A percentile compares a stretch with the other conserved stretches of the same genome.
phyloP scores from a whole-genome alignment of 1,140 invertebrate genomes.

The Periplaneta americana region DNA sequence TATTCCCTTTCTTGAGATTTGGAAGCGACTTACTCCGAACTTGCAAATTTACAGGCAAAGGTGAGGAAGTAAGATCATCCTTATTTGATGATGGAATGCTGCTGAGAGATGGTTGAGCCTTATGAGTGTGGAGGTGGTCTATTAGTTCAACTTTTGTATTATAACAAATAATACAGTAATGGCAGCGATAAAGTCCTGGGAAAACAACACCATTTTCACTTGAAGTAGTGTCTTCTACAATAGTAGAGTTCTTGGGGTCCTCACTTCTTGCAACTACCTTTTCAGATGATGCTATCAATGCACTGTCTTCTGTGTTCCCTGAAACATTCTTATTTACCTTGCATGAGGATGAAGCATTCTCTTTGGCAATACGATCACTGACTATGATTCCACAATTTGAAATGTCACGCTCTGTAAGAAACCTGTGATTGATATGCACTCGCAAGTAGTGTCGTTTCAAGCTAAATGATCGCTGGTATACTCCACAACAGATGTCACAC shows the following conservation, averaged over 20 bases:
- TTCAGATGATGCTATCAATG: neutral
- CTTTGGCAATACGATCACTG: constrained; percentile 11
- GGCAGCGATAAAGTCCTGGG: constrained; percentile 36
- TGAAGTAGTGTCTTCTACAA: constrained; percentile 9
- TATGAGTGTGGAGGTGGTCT: constrained; percentile 29
- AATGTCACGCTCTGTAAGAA: constrained; percentile 40
- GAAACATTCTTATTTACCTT: neutral
- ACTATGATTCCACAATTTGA: constrained; percentile 34
- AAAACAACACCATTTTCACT: constrained; percentile 13
- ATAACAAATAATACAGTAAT: constrained; percentile 36
- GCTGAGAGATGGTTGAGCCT: neutral
- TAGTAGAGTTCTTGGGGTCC: neutral
- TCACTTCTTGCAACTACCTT: neutral
- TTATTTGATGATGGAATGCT: neutral
- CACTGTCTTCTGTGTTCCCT: neutral
- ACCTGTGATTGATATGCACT: constrained; percentile 46
- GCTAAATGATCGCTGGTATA: constrained; percentile 47
- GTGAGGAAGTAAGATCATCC: neutral
- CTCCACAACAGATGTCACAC: constrained; percentile 46
- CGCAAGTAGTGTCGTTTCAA: constrained; percentile 49
- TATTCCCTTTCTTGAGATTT: neutral
- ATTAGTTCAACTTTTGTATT: constrained; percentile 33
- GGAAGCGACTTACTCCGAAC: neutral
- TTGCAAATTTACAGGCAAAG: neutral
- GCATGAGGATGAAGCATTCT: neutral